Evolutionary conservation across 2,888 invertebrate species (phyloP).

Genomic region (Sicus ferrugineus): DNA sequence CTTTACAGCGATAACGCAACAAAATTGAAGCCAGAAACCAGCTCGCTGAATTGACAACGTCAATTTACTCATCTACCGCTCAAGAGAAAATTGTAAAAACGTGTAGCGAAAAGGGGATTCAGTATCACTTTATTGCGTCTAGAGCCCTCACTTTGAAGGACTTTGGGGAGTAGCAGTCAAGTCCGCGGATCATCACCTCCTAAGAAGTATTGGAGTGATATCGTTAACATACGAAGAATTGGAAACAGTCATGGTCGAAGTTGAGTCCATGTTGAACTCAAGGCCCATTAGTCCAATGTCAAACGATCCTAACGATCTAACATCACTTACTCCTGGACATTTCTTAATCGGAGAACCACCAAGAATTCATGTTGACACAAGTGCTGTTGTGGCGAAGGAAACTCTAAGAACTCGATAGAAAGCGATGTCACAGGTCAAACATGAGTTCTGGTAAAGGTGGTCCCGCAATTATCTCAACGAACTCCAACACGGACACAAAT

Average conservation of each 20-base stretch:
- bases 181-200: not conserved
- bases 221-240: conserved; percentile 5
- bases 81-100: not conserved
- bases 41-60: not conserved
- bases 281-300: not conserved
- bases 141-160: not conserved
- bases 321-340: too few species aligned
- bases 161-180: conserved; percentile 6
- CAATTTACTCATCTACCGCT: not conserved
- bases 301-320: not conserved
- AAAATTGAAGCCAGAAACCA: conserved; percentile 27
- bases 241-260: conserved; percentile 7
- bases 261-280: not conserved
- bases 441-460: too few species aligned
- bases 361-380: too few species aligned
- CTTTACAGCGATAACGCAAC: conserved; percentile 40
- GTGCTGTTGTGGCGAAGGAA: too few species aligned
- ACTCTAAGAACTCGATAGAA: too few species aligned
- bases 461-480: not conserved
- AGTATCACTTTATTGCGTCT: conserved; percentile 5
- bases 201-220: not conserved
- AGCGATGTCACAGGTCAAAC: too few species aligned
- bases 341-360: too few species aligned
- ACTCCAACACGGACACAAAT: not conserved
- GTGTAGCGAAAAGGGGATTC: not conserved